Evolutionary conservation across 2,113 vertebrate species (phyloP).

Genomic region (Amia ocellicauda): DNA sequence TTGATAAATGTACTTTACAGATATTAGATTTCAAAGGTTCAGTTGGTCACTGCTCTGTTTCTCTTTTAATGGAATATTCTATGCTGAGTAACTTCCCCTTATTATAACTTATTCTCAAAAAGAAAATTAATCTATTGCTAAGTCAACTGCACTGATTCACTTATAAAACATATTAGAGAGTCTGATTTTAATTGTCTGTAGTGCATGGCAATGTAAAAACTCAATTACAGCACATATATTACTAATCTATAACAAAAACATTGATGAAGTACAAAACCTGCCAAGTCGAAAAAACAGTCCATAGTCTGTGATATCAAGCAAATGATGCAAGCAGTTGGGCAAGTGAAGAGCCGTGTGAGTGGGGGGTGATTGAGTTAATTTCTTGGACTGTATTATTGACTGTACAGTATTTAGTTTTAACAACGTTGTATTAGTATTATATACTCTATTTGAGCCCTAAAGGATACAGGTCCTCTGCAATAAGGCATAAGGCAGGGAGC

Average conservation of each 20-base stretch:
- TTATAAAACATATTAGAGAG: not conserved
- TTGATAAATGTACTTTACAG: constrained; percentile 50
- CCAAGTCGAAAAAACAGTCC: no score
- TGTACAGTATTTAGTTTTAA: no score
- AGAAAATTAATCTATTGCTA: not conserved
- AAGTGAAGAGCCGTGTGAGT: no score
- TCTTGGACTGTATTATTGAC: no score
- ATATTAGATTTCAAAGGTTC: constrained; percentile 60
- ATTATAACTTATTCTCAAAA: constrained; percentile 8
- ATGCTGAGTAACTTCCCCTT: not conserved
- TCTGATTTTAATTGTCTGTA: constrained; percentile 14
- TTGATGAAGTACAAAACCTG: not conserved
- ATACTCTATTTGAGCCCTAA: no score
- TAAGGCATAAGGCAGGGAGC: no score
- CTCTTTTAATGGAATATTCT: constrained; percentile 18
- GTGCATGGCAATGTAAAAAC: not conserved
- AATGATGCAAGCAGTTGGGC: no score
- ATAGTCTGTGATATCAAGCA: no score
- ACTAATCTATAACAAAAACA: not conserved
- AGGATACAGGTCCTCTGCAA: no score
- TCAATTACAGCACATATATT: constrained; percentile 4
- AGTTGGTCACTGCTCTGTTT: constrained; percentile 20
- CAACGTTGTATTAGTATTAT: no score
- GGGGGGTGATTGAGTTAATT: no score
- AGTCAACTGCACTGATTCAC: constrained; percentile 10